Percentiles rank a stretch among this genome's conserved stretches.
phyloP scores from a whole-genome alignment of 1,140 invertebrate species.

The Ostrea denselamellosa region DNA sequence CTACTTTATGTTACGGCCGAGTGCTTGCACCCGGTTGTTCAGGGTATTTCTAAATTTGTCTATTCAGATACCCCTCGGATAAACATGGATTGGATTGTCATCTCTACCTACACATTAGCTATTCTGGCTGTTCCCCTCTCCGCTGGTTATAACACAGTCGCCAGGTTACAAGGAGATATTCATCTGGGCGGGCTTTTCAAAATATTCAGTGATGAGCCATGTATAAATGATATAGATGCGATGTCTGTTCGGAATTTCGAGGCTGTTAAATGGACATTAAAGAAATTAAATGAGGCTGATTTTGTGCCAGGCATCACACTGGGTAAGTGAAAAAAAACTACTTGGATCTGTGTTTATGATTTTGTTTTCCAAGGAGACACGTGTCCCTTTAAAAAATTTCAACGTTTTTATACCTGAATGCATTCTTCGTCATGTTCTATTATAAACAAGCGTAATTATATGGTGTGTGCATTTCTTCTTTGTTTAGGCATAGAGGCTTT shows the following conservation, averaged over 20 bases:
- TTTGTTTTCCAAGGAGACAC: not conserved
- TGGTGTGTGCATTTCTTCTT: not conserved
- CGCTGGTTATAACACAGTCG: not conserved
- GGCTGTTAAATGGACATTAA: conserved; percentile 29
- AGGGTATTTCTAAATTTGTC: too few species aligned
- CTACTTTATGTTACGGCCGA: too few species aligned
- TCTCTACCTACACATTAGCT: not conserved
- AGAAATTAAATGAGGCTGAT: conserved; percentile 9
- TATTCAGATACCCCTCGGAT: too few species aligned
- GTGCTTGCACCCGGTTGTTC: too few species aligned
- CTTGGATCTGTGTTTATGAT: not conserved
- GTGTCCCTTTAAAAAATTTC: not conserved
- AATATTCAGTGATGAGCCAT: conserved; percentile 6
- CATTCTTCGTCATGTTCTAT: too few species aligned
- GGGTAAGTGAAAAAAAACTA: not conserved
- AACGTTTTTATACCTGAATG: too few species aligned
- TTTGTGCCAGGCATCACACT: conserved; percentile 36
- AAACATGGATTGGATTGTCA: too few species aligned
- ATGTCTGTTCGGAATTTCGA: conserved; percentile 36
- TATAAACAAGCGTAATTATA: not conserved
- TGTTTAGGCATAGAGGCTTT: conserved; percentile 16
- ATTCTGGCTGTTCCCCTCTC: not conserved
- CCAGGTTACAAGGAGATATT: conserved; percentile 1
- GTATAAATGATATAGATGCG: not conserved
- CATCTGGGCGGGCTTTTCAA: conserved; percentile 11